These are phyloP conservation scores for Hafferia zeledoni DNA, from an alignment of 2,797 vertebrate genomes.

Conservation along the genomic window DNA sequence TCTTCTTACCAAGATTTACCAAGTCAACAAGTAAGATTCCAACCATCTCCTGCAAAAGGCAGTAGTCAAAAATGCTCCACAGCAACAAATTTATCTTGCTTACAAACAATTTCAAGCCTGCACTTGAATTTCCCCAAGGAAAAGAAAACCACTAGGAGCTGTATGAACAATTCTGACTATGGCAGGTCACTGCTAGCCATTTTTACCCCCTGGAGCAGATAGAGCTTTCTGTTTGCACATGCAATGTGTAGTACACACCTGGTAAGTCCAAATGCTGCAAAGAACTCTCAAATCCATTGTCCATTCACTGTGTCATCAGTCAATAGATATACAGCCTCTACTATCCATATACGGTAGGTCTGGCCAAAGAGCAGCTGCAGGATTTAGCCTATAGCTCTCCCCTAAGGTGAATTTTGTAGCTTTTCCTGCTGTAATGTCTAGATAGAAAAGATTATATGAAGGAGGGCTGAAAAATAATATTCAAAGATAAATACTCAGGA, in stretches of 20 bases:
- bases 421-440: neutral
- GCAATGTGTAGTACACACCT: neutral
- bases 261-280: neutral
- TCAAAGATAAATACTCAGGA: neutral
- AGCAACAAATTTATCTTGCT: neutral
- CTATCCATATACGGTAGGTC: neutral
- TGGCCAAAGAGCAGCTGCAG: neutral
- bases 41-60: neutral
- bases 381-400: neutral
- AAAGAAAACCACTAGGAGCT: neutral
- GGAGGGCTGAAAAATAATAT: neutral
- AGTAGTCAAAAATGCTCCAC: neutral
- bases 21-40: neutral
- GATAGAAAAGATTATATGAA: neutral
- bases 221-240: neutral
- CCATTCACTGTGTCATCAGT: neutral
- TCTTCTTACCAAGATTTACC: neutral
- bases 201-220: neutral
- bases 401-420: neutral
- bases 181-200: constrained; percentile 18
- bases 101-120: constrained; percentile 22
- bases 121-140: constrained; percentile 28
- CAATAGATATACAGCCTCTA: neutral
- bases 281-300: neutral
- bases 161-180: neutral